Conservation (phyloP, 2,797 vertebrate species). For the Lepus oiostolus region DNA sequence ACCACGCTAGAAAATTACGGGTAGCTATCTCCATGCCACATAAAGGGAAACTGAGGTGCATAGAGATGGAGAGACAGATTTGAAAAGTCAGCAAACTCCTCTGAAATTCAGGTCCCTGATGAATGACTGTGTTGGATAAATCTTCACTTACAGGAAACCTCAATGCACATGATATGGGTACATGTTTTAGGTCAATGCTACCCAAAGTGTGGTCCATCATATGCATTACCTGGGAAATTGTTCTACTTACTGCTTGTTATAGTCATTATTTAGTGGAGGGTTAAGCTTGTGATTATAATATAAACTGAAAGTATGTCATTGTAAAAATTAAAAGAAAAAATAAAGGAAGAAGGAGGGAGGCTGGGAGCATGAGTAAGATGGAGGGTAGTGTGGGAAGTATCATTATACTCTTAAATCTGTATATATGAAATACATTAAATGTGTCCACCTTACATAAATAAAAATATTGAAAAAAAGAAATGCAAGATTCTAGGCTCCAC, state of each 20-base stretch:
- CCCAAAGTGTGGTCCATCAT: not conserved
- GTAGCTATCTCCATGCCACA: slow-evolving; percentile 73
- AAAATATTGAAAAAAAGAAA: not conserved
- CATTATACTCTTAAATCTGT: no score
- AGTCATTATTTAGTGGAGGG: no score
- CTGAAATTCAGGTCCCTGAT: slow-evolving; percentile 47
- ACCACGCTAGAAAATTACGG: slow-evolving; percentile 74
- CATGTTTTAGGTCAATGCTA: not conserved
- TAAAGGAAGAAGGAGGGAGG: no score
- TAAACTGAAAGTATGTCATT: no score
- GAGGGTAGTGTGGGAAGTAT: no score
- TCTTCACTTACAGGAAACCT: slow-evolving; percentile 19
- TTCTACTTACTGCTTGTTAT: no score
- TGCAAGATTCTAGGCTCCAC: not conserved
- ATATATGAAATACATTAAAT: no score
- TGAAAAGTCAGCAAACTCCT: slow-evolving; percentile 9
- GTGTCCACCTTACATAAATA: no score
- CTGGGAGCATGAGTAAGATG: no score
- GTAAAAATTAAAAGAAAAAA: no score
- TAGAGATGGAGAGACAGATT: slow-evolving; percentile 13
- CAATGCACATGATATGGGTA: not conserved
- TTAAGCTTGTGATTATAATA: no score
- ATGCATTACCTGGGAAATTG: not conserved
- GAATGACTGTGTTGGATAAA: not conserved
- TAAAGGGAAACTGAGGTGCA: slow-evolving; percentile 66